A percentile compares a stretch with the other conserved stretches of the same genome.
phyloP scores from a whole-genome alignment of 1,140 invertebrate species.

The Heterodera carotae region DNA sequence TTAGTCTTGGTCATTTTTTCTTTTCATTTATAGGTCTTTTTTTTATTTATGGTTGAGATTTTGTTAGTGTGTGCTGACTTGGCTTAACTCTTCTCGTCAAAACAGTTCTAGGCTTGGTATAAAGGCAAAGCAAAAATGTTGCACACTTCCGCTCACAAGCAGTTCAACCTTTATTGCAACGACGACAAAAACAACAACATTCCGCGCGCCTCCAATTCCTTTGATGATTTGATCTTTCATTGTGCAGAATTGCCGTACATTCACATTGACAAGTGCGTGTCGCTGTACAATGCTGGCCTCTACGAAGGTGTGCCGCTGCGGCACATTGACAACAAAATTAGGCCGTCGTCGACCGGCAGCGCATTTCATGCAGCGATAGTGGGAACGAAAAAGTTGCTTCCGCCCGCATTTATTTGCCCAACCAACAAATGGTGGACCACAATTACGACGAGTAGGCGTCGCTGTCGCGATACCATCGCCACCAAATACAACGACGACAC shows the following conservation, averaged over 20 bases:
- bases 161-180: neutral
- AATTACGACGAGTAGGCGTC: too few species aligned
- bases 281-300: conserved; percentile 7
- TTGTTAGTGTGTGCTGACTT: too few species aligned
- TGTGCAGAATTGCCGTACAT: conserved; percentile 15
- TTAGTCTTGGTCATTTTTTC: too few species aligned
- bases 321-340: conserved; percentile 7
- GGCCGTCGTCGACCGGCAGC: neutral
- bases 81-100: too few species aligned
- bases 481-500: neutral
- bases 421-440: neutral
- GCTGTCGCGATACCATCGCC: too few species aligned
- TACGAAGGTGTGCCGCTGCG: neutral
- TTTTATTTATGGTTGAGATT: too few species aligned
- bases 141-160: neutral
- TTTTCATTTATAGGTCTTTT: too few species aligned
- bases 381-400: too few species aligned
- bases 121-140: neutral
- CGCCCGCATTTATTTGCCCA: neutral
- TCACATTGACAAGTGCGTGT: conserved; percentile 16
- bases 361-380: conserved; percentile 2
- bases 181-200: conserved; percentile 15
- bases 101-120: too few species aligned
- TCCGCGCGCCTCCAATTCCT: neutral
- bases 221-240: conserved; percentile 1